These are phyloP conservation scores for Aromia moschata DNA, from an alignment of 2,888 invertebrate species.

Conservation along the genomic window DNA sequence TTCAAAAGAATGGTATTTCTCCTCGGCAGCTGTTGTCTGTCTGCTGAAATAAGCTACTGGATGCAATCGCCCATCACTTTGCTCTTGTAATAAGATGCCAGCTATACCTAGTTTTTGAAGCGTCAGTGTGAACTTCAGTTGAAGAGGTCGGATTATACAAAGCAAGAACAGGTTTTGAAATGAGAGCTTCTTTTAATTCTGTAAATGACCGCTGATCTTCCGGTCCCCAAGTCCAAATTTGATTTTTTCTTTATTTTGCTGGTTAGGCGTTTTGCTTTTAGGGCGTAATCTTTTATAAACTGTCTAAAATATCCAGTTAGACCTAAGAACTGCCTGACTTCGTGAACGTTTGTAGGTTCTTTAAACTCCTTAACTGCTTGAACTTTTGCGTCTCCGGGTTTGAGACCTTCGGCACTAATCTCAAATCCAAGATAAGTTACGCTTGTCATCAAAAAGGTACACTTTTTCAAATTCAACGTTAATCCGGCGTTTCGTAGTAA, in stretches of 20 bases:
- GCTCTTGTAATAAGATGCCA: conserved; percentile 47
- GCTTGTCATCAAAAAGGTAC: no score
- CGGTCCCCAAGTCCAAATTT: conserved; percentile 4
- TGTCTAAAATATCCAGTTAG: no score
- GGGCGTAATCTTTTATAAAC: no score
- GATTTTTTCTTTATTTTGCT: conserved; percentile 31
- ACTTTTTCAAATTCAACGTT: no score
- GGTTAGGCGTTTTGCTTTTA: conserved; percentile 38
- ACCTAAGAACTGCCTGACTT: no score
- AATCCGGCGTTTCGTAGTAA: no score
- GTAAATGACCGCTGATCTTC: conserved; percentile 4
- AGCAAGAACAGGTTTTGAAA: conserved; percentile 32
- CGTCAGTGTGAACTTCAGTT: conserved; percentile 49
- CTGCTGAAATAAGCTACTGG: conserved; percentile 52
- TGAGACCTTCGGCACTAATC: no score
- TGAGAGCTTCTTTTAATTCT: conserved; percentile 9
- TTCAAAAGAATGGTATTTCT: conserved; percentile 53
- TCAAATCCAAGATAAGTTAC: no score
- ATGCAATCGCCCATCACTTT: conserved; percentile 34
- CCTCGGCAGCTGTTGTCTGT: conserved; percentile 50
- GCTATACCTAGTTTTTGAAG: no score
- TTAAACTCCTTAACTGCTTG: no score
- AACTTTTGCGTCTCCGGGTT: no score
- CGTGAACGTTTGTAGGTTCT: no score
- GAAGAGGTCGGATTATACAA: conserved; percentile 36